Conservation (phyloP, 1,140 invertebrate species). For the Eumaeus atala region DNA sequence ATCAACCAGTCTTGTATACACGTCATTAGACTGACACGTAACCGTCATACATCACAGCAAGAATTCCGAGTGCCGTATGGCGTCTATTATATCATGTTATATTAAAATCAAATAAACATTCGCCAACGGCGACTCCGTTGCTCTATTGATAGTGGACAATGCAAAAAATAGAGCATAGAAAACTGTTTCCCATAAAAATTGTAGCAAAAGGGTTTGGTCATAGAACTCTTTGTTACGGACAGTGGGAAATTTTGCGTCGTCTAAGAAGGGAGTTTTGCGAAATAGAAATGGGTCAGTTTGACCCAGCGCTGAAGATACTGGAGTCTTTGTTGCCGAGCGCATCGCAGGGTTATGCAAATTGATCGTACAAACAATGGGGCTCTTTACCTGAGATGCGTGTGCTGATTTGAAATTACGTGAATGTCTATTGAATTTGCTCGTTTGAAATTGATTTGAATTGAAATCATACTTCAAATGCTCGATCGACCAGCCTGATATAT, state of each 20-base stretch:
- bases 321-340: constrained; percentile 37
- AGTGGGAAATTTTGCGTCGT: constrained; percentile 64
- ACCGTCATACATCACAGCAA: constrained; percentile 41
- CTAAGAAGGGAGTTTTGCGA: constrained; percentile 41
- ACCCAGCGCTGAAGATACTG: constrained; percentile 40
- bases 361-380: constrained; percentile 40
- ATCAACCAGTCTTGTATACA: constrained; percentile 21
- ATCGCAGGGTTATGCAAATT: constrained; percentile 64
- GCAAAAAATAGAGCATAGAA: constrained; percentile 68
- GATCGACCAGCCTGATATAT: not conserved
- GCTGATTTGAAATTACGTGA: constrained; percentile 22
- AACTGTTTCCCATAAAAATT: constrained; percentile 66
- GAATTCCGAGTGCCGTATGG: constrained; percentile 29
- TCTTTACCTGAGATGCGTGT: constrained; percentile 40
- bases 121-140: constrained; percentile 61
- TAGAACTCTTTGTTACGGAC: constrained; percentile 49
- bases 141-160: constrained; percentile 55
- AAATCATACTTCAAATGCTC: constrained; percentile 2
- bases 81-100: constrained; percentile 38
- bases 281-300: constrained; percentile 63
- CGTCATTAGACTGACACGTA: constrained; percentile 37
- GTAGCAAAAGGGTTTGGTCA: constrained; percentile 59
- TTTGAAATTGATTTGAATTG: constrained; percentile 7
- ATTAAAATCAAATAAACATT: constrained; percentile 62
- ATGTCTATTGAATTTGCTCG: constrained; percentile 14